A percentile compares a stretch with the other conserved stretches of the same genome.
phyloP scores from a whole-genome alignment of 2,888 invertebrate species.

The Isoperla grammatica region DNA sequence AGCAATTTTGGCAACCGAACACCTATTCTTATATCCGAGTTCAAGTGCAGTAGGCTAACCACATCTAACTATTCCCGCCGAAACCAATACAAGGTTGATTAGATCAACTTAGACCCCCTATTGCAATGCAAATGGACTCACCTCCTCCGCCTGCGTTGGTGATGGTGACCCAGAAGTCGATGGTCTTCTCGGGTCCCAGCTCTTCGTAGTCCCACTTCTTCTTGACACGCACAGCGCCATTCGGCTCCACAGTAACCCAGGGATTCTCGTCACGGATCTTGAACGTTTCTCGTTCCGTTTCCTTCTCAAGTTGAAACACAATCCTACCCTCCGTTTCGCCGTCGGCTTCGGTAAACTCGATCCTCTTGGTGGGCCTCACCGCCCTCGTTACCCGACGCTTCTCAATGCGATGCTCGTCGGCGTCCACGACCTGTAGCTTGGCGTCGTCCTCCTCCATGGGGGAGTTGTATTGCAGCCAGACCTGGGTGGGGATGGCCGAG shows the following conservation, averaged over 20 bases:
- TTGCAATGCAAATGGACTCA: too few relatives aligned
- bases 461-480: conserved; percentile 63
- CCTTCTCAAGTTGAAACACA: conserved; percentile 86
- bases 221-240: conserved; percentile 87
- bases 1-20: too few relatives aligned
- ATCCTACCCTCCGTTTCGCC: conserved; percentile 82
- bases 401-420: conserved; percentile 47
- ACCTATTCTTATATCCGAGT: too few relatives aligned
- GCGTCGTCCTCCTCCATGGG: conserved; percentile 47
- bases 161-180: conserved; percentile 94
- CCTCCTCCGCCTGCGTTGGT: conserved; percentile 85
- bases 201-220: conserved; percentile 98
- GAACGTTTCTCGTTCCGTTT: conserved; percentile 86
- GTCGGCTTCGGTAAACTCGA: conserved; percentile 87
- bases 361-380: conserved; percentile 89
- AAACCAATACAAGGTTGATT: too few relatives aligned
- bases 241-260: conserved; percentile 89
- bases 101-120: too few relatives aligned
- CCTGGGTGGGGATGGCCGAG: conserved; percentile 65
- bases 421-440: conserved; percentile 43
- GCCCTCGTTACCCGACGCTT: conserved; percentile 81
- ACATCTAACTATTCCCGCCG: too few relatives aligned
- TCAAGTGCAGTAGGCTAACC: too few relatives aligned
- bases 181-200: conserved; percentile 87
- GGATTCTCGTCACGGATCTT: conserved; percentile 91